These are phyloP conservation scores for Asteroscopus sphinx DNA, from an alignment of 2,888 invertebrate species.

Conservation along the genomic window DNA sequence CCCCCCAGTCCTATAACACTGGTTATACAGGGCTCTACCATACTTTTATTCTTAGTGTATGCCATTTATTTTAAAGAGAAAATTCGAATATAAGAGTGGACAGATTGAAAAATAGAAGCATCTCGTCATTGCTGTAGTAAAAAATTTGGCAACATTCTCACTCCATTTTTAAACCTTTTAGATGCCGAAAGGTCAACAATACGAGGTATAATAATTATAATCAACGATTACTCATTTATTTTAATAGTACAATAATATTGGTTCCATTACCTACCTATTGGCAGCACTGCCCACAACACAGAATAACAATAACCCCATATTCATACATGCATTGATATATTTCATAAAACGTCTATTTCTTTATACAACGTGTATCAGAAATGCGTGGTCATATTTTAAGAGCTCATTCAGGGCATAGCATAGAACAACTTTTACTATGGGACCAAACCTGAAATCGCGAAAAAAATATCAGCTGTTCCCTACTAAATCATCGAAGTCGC, in stretches of 20 bases:
- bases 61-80: conserved; percentile 46
- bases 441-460: no score
- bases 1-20: conserved; percentile 2
- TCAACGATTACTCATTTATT: conserved; percentile 54
- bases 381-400: no score
- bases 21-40: conserved; percentile 12
- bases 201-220: conserved; percentile 49
- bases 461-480: no score
- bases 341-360: conserved; percentile 56
- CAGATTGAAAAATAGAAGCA: conserved; percentile 70
- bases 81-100: conserved; percentile 51
- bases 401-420: no score
- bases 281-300: conserved; percentile 63
- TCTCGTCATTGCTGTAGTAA: conserved; percentile 60
- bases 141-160: conserved; percentile 79
- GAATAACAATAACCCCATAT: conserved; percentile 59
- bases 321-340: conserved; percentile 62
- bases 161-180: conserved; percentile 52
- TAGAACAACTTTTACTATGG: no score
- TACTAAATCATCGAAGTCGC: no score
- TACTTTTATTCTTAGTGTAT: conserved; percentile 25
- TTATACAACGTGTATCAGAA: no score
- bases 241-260: conserved; percentile 55
- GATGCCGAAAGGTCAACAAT: conserved; percentile 50
- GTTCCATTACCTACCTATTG: conserved; percentile 67